Conservation (phyloP, 2,888 invertebrate species). For the Pterostichus madidus region DNA sequence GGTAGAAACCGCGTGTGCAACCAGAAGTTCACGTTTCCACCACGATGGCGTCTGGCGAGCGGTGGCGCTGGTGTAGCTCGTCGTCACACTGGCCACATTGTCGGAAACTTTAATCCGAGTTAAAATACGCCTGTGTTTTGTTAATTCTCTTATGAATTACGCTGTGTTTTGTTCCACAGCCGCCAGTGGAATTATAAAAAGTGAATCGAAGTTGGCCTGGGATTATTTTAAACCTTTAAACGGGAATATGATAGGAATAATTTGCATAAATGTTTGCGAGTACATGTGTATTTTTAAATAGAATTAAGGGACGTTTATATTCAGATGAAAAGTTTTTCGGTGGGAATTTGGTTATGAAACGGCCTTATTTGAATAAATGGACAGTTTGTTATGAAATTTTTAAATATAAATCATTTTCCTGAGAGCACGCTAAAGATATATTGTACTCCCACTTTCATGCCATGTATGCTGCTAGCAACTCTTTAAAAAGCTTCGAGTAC, state of each 20-base stretch:
- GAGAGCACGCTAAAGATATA: constrained; percentile 7
- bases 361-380: constrained; percentile 44
- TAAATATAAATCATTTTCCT: constrained; percentile 1
- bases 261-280: constrained; percentile 40
- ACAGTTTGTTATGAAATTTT: constrained; percentile 17
- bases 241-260: constrained; percentile 51
- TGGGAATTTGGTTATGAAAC: constrained; percentile 41
- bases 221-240: constrained; percentile 51
- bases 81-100: constrained; percentile 45
- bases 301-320: constrained; percentile 49
- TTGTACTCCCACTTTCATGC: not conserved
- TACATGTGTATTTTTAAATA: constrained; percentile 51
- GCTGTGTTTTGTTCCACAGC: constrained; percentile 46
- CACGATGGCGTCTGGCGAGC: constrained; percentile 31
- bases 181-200: constrained; percentile 45
- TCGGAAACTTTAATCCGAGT: constrained; percentile 53
- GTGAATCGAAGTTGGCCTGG: constrained; percentile 47
- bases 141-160: constrained; percentile 60
- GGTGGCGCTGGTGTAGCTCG: constrained; percentile 34
- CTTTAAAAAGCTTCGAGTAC: not conserved
- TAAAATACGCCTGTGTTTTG: constrained; percentile 57
- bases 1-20: constrained; percentile 37
- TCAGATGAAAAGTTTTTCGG: constrained; percentile 51
- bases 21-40: constrained; percentile 45
- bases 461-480: not conserved